Percentiles rank a stretch among this genome's conserved stretches.
These are phyloP conservation scores for Acleris laterana DNA, from an alignment of 2,888 invertebrate species.

Conservation along the genomic window DNA sequence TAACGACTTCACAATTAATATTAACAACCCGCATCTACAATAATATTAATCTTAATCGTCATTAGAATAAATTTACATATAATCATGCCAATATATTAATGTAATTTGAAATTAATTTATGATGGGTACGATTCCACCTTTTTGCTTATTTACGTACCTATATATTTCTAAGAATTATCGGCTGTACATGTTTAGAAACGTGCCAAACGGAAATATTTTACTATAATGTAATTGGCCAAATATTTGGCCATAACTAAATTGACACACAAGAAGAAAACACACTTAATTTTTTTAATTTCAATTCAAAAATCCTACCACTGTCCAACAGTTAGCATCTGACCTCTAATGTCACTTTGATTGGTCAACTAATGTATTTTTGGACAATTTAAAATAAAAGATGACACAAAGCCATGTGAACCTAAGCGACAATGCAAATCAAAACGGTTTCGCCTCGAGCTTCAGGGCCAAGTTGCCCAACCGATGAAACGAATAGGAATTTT, in stretches of 20 bases:
- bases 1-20: slow-evolving; percentile 25
- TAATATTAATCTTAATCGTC: slow-evolving; percentile 10
- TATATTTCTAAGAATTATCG: too few relatives aligned
- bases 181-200: too few relatives aligned
- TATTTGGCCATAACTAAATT: too few relatives aligned
- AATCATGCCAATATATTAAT: slow-evolving; percentile 25
- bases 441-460: slow-evolving; percentile 24
- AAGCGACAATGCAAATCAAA: slow-evolving; percentile 30
- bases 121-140: slow-evolving; percentile 18
- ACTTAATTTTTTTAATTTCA: too few relatives aligned
- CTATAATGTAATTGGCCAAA: too few relatives aligned
- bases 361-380: too few relatives aligned
- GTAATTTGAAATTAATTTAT: slow-evolving; percentile 25
- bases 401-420: slow-evolving; percentile 5
- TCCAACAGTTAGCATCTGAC: too few relatives aligned
- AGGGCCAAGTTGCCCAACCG: slow-evolving; percentile 33
- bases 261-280: too few relatives aligned
- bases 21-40: slow-evolving; percentile 12
- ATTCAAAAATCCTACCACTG: too few relatives aligned
- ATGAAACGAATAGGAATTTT: slow-evolving; percentile 31
- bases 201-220: too few relatives aligned
- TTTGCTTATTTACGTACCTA: slow-evolving; percentile 2
- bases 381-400: slow-evolving; percentile 1
- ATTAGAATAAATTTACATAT: slow-evolving; percentile 20
- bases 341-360: too few relatives aligned